phyloP scores from a whole-genome alignment of 2,797 vertebrate genomes.

The Poeciliopsis infans region DNA sequence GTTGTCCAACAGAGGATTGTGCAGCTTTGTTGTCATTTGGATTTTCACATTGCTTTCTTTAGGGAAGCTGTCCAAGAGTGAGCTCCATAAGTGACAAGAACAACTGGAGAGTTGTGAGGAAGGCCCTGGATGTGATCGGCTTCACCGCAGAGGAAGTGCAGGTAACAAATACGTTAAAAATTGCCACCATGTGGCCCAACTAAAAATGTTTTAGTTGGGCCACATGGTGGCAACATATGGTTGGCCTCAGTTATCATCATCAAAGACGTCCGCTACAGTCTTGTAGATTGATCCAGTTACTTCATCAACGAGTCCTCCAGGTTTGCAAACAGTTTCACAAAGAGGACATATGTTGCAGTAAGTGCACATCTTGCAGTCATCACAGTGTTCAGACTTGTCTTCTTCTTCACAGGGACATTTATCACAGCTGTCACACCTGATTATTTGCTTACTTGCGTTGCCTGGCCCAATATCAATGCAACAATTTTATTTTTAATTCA shows the following conservation, averaged over 20 bases:
- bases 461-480: background rate
- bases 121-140: conserved; percentile 88
- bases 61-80: conserved; percentile 96
- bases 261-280: conserved; percentile 83
- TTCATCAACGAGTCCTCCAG: conserved; percentile 86
- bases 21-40: background rate
- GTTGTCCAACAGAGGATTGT: background rate
- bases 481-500: background rate
- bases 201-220: conserved; percentile 61
- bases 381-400: too few species aligned
- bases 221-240: conserved; percentile 78
- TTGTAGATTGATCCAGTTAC: conserved; percentile 87
- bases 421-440: too few species aligned
- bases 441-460: background rate
- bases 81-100: conserved; percentile 97
- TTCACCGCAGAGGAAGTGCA: conserved; percentile 91
- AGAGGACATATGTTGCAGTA: conserved; percentile 90
- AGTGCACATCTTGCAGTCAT: conserved; percentile 87
- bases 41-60: conserved; percentile 15
- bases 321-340: conserved; percentile 86
- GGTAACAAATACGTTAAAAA: conserved; percentile 80
- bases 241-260: conserved; percentile 71
- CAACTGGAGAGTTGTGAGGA: conserved; percentile 91
- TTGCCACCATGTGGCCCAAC: too few species aligned
- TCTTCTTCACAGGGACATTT: too few species aligned